Evolutionary conservation across 2,888 invertebrate species (phyloP).

Genomic region (Villa cingulata): DNA sequence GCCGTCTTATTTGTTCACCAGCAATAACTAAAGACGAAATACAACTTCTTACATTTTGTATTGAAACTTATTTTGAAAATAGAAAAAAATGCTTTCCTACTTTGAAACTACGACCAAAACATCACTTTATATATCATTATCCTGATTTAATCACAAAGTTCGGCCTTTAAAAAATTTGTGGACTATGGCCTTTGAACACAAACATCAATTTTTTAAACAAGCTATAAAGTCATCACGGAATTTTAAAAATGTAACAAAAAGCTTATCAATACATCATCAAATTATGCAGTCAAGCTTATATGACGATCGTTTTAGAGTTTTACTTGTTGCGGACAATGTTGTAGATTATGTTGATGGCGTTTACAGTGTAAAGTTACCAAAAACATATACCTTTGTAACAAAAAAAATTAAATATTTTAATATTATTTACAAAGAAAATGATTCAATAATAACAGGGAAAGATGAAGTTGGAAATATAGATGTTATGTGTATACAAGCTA

Average conservation of each 20-base stretch:
- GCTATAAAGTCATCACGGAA: conserved; percentile 12
- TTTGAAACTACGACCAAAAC: conserved; percentile 11
- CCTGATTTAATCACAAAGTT: conserved; percentile 9
- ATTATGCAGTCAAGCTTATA: neutral
- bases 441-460: neutral
- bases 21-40: neutral
- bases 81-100: conserved; percentile 8
- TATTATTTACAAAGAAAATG: neutral
- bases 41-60: neutral
- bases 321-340: neutral
- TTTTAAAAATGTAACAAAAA: conserved; percentile 13
- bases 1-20: conserved; percentile 1
- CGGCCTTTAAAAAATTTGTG: conserved; percentile 12
- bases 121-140: conserved; percentile 14
- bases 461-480: neutral
- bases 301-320: neutral
- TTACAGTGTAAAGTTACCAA: neutral
- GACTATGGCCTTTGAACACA: conserved; percentile 18
- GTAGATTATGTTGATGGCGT: neutral
- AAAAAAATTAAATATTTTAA: neutral
- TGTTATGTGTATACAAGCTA: neutral
- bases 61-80: neutral
- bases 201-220: conserved; percentile 19
- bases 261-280: neutral
- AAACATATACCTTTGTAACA: neutral